These are phyloP conservation scores for Heterohyrax brucei DNA, from an alignment of 2,797 vertebrate species.

Conservation along the genomic window DNA sequence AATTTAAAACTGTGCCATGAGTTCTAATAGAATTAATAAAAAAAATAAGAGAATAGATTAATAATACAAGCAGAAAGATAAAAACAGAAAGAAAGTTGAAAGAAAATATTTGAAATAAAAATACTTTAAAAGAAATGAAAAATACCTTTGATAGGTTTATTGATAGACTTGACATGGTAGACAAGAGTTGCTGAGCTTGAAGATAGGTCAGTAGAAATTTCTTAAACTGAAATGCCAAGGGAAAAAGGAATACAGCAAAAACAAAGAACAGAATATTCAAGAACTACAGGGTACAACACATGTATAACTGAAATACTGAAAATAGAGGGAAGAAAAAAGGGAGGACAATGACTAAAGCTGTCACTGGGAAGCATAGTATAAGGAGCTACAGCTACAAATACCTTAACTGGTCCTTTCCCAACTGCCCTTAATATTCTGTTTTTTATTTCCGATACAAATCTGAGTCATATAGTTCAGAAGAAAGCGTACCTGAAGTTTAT, in stretches of 20 bases:
- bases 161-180: background rate
- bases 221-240: background rate
- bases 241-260: background rate
- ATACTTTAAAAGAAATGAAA: background rate
- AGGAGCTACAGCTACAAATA: background rate
- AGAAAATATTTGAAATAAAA: conserved; percentile 12
- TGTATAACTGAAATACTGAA: background rate
- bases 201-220: background rate
- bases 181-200: conserved; percentile 21
- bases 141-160: background rate
- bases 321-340: background rate
- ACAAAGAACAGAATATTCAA: background rate
- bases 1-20: background rate
- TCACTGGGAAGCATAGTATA: background rate
- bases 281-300: background rate
- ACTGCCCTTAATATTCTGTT: background rate
- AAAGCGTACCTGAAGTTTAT: background rate
- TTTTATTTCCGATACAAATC: background rate
- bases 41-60: background rate
- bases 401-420: background rate
- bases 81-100: conserved; percentile 12
- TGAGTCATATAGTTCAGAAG: background rate
- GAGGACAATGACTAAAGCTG: background rate
- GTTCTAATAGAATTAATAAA: background rate
- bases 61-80: background rate